These are phyloP conservation scores for Enteromius anoplus DNA, from an alignment of 2,797 vertebrate species.

Conservation along the genomic window DNA sequence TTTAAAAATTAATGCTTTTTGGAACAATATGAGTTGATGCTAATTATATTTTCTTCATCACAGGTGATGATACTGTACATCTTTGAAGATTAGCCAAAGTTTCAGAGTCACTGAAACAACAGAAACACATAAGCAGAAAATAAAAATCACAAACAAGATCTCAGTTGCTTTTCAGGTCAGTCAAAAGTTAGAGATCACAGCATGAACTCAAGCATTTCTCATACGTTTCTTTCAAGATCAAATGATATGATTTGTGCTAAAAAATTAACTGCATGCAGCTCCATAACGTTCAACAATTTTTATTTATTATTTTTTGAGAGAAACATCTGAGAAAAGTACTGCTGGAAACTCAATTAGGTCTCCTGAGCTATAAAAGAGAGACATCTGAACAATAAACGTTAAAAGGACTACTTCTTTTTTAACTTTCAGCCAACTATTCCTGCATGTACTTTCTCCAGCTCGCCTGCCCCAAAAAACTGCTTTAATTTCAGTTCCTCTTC, in stretches of 20 bases:
- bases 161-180: background rate
- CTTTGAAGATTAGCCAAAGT: background rate
- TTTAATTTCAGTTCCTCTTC: conserved; percentile 29
- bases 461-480: conserved; percentile 19
- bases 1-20: background rate
- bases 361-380: background rate
- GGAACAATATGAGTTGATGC: background rate
- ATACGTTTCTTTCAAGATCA: background rate
- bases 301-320: background rate
- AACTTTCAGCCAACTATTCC: conserved; percentile 43
- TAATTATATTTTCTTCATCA: background rate
- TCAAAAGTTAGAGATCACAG: background rate
- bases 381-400: conserved; percentile 32
- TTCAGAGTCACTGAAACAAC: conserved; percentile 3
- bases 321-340: background rate
- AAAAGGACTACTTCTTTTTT: conserved; percentile 49
- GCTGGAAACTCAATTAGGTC: background rate
- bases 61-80: background rate
- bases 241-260: background rate
- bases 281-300: background rate
- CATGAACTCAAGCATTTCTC: background rate
- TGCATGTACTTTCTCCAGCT: conserved; percentile 42
- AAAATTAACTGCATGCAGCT: background rate
- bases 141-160: background rate
- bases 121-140: background rate